Evolutionary conservation across 2,888 invertebrate species (phyloP).

Genomic region (Hydriomena furcata): DNA sequence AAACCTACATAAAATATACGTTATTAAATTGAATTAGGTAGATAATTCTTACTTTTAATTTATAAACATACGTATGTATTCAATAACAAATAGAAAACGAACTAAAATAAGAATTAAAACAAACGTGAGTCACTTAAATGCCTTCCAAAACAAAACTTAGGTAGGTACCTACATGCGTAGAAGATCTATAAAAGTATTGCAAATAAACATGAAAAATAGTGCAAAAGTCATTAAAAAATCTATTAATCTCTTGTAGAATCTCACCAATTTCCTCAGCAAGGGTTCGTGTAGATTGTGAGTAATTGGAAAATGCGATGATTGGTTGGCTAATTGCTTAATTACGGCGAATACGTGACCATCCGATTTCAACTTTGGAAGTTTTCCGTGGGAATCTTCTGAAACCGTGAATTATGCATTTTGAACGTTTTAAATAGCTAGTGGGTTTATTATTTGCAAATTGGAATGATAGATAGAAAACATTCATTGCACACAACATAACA

Average conservation of each 20-base stretch:
- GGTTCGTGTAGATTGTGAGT: conserved; percentile 27
- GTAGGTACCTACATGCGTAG: too few relatives aligned
- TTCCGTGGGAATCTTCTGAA: conserved; percentile 28
- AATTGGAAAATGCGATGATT: conserved; percentile 36
- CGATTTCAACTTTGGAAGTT: conserved; percentile 9
- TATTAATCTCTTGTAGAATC: conserved; percentile 7
- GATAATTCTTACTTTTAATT: too few relatives aligned
- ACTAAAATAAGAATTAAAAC: too few relatives aligned
- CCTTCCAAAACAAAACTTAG: too few relatives aligned
- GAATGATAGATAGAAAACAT: too few relatives aligned
- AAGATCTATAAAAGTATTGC: too few relatives aligned
- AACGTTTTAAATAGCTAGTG: background rate
- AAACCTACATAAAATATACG: background rate
- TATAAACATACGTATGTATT: too few relatives aligned
- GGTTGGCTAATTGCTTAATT: conserved; percentile 36
- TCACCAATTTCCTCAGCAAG: conserved; percentile 10
- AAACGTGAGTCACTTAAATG: too few relatives aligned
- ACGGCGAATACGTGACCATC: conserved; percentile 34
- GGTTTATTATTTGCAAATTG: background rate
- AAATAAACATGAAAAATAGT: too few relatives aligned
- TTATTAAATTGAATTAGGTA: too few relatives aligned
- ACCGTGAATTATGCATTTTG: conserved; percentile 1
- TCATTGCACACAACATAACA: too few relatives aligned
- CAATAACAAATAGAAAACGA: too few relatives aligned
- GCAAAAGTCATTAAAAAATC: background rate